Percentiles rank a stretch among this genome's conserved stretches.
These are phyloP conservation scores for Sebastes cheni DNA, from an alignment of 2,797 vertebrate species.

Conservation along the genomic window DNA sequence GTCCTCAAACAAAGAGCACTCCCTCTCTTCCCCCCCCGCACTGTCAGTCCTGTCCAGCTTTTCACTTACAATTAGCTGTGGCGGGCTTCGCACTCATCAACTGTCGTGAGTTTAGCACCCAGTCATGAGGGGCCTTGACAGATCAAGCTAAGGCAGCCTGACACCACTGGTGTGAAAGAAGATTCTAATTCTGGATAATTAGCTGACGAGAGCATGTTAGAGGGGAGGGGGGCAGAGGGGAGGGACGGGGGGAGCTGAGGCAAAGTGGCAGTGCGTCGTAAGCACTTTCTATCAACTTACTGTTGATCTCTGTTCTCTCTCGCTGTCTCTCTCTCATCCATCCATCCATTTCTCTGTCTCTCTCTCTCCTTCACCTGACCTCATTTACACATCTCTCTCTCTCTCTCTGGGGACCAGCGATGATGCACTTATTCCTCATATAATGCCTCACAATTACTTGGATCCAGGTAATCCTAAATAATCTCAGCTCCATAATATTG, in stretches of 20 bases:
- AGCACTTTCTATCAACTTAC: conserved; percentile 82
- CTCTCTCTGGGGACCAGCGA: neutral
- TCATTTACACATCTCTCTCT: conserved; percentile 42
- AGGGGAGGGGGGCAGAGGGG: conserved; percentile 27
- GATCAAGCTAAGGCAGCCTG: conserved; percentile 84
- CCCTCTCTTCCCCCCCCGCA: conserved; percentile 7
- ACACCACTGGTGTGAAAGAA: conserved; percentile 87
- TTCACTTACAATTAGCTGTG: conserved; percentile 93
- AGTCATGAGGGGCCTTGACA: conserved; percentile 79
- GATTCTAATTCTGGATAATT: conserved; percentile 89
- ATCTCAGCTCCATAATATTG: neutral
- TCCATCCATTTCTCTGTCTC: conserved; percentile 42
- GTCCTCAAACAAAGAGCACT: conserved; percentile 62
- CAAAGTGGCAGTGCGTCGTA: conserved; percentile 81
- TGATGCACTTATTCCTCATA: neutral
- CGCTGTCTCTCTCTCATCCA: conserved; percentile 29
- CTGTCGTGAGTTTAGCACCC: conserved; percentile 86
- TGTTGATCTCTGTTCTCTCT: conserved; percentile 65
- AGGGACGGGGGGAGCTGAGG: conserved; percentile 48
- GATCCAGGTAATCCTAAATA: neutral
- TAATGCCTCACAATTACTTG: neutral
- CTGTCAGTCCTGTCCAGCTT: conserved; percentile 90
- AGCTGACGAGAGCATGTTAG: conserved; percentile 83
- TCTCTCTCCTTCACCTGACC: conserved; percentile 40
- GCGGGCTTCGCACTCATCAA: conserved; percentile 83